Conservation (phyloP, 2,888 invertebrate genomes). For the Nemotelus pantherinus region DNA sequence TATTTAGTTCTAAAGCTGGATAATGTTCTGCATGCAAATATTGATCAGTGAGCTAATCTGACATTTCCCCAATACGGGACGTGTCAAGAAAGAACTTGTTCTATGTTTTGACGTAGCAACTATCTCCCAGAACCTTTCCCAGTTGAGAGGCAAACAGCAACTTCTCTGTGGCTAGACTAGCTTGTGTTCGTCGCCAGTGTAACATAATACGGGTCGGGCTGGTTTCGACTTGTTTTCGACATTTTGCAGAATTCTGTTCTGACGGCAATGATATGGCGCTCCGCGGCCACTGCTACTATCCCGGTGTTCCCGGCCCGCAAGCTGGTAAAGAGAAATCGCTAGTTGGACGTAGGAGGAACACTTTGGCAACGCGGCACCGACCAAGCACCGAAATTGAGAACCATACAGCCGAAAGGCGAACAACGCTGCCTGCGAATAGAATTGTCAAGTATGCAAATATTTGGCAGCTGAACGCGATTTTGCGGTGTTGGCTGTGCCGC, state of each 20-base stretch:
- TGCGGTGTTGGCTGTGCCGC: neutral
- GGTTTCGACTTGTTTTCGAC: neutral
- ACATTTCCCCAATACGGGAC: too few relatives aligned
- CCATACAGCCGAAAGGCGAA: too few relatives aligned
- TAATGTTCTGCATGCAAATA: too few relatives aligned
- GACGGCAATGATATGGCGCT: constrained; percentile 23
- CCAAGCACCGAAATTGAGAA: neutral
- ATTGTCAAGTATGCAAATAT: constrained; percentile 25
- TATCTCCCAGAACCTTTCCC: too few relatives aligned
- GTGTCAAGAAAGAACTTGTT: too few relatives aligned
- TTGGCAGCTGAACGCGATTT: neutral
- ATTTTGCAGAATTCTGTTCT: neutral
- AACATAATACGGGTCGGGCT: neutral
- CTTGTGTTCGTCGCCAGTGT: neutral
- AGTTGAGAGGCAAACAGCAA: too few relatives aligned
- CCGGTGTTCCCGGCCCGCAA: neutral
- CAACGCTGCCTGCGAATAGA: too few relatives aligned
- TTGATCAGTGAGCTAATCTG: too few relatives aligned
- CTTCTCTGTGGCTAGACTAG: too few relatives aligned
- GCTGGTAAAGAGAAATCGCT: neutral
- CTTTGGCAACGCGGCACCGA: constrained; percentile 11
- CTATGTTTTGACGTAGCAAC: too few relatives aligned
- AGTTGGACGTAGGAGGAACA: neutral
- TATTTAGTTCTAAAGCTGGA: too few relatives aligned
- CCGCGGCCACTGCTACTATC: neutral